Percentiles rank a stretch among this genome's conserved stretches.
Conservation (phyloP, 1,140 invertebrate genomes). For the Pectinophora gossypiella region DNA sequence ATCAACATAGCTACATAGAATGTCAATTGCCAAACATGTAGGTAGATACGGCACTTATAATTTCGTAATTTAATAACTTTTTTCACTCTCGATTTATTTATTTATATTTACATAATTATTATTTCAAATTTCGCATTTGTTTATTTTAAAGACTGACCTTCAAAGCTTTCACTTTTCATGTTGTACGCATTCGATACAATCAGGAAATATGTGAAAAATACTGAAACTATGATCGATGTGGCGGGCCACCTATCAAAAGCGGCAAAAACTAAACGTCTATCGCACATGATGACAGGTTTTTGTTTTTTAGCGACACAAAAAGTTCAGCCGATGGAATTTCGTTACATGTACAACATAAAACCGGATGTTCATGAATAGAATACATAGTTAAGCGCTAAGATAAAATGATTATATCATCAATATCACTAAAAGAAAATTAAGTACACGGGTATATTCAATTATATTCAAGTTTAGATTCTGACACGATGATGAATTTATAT, state of each 20-base stretch:
- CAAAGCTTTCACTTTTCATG: not conserved
- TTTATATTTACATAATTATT: too few species aligned
- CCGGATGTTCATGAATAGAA: too few species aligned
- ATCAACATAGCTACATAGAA: slow-evolving; percentile 16
- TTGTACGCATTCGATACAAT: not conserved
- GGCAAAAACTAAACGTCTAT: not conserved
- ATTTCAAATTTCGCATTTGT: not conserved
- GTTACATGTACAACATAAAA: too few species aligned
- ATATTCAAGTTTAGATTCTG: not conserved
- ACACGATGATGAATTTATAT: not conserved
- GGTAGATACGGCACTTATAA: too few species aligned
- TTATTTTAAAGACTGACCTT: not conserved
- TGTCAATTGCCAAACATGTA: slow-evolving; percentile 63
- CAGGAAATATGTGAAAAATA: not conserved
- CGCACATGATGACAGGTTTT: not conserved
- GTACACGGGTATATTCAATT: not conserved
- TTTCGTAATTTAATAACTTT: too few species aligned
- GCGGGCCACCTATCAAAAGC: not conserved
- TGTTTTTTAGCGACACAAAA: not conserved
- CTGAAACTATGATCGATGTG: not conserved
- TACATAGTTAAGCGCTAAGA: too few species aligned
- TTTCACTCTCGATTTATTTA: too few species aligned
- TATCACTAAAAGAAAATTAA: too few species aligned
- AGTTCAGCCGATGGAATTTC: not conserved
- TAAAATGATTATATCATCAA: too few species aligned